Base-by-base conservation (phyloP, 2,888 invertebrate species). In the Galerucella nymphaeae region DNA sequence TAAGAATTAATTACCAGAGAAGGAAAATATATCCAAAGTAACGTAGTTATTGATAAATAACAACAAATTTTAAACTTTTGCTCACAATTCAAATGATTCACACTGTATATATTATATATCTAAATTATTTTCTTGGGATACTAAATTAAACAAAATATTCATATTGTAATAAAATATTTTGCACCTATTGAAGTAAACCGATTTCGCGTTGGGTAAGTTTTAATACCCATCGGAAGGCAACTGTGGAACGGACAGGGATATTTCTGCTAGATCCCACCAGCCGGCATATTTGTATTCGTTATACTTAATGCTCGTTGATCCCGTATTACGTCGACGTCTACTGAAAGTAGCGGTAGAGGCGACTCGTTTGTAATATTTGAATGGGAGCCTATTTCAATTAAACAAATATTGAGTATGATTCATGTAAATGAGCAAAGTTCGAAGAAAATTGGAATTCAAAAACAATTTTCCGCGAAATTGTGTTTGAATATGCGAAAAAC, bases 211-310 rank as follows among this genome's bases (percentile, higher is more conserved):
- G 10, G 42, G 30, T 42, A 42, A 42, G 2, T 42, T 45, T 20
- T 16, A 55, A 55, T 55, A 55, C n/a, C 20, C 18, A 55, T 55
- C 9, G 55, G 9, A 55, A 55, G 58, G 58, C 20, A 38, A 58
- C 14, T 6, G 38, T 30, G 58, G 30, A 58, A 38, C 20, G 58
- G 38, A 13, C 23, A 58, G 23, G 30, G 30, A 30, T 20, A 23
- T 20, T 16, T 9, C 62, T 41, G 6, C 62, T 62, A 57, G 62
- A 23, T 38, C 41, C 64, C 11, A 50, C 42, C 48, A 61, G 41
- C 64, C 11, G 50, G 62, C 48, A 61, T 75, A 76, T 76, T 73
- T 75, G 76, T 76, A 76, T 76, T 76, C 76, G 75, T 76, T 76
- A 75, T 73, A 70, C 70, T 71, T 75, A 72, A 76, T 73, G 71